Evolutionary conservation across 2,888 invertebrate genomes (phyloP).

Genomic region (Ectropis crepuscularia): DNA sequence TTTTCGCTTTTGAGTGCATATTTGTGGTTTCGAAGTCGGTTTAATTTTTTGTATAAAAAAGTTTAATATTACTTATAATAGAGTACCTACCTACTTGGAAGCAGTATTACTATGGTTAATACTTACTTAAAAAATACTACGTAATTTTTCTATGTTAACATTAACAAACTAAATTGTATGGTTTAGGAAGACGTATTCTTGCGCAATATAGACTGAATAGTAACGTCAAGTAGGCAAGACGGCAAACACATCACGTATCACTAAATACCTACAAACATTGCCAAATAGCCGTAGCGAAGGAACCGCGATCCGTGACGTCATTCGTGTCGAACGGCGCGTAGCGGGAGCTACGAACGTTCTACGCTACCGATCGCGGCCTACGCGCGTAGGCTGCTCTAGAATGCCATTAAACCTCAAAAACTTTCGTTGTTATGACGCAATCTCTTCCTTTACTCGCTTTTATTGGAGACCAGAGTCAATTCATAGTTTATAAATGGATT

Average conservation of each 20-base stretch:
- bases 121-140: background rate
- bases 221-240: slow-evolving; percentile 25
- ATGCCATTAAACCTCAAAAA: slow-evolving; percentile 31
- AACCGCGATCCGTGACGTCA: slow-evolving; percentile 54
- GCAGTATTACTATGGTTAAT: no score
- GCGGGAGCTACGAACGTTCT: slow-evolving; percentile 56
- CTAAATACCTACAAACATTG: slow-evolving; percentile 35
- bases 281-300: slow-evolving; percentile 48
- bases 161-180: slow-evolving; percentile 8
- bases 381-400: slow-evolving; percentile 40
- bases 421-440: slow-evolving; percentile 37
- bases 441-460: slow-evolving; percentile 31
- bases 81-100: no score
- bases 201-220: slow-evolving; percentile 24
- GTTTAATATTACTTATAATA: no score
- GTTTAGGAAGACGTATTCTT: slow-evolving; percentile 23
- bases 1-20: no score
- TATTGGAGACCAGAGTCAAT: slow-evolving; percentile 28
- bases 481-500: slow-evolving; percentile 13
- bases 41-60: no score
- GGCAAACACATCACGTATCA: slow-evolving; percentile 17
- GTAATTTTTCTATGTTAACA: slow-evolving; percentile 16
- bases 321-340: slow-evolving; percentile 46
- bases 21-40: no score
- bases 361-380: slow-evolving; percentile 43